Evolutionary conservation across 2,888 invertebrate species (phyloP).

Genomic region (Pammene aurita): DNA sequence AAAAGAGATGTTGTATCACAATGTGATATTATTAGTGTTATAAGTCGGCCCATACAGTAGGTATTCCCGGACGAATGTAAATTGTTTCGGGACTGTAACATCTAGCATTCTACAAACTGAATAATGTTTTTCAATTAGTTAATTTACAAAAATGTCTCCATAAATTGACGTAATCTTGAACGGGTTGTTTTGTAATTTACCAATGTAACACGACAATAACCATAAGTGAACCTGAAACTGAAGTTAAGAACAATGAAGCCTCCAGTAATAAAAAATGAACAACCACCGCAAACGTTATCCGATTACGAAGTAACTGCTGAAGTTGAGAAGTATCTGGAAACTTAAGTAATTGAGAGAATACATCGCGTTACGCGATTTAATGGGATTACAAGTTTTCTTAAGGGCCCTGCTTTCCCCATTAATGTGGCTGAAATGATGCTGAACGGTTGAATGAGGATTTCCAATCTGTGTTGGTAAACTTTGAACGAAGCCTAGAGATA

Average conservation of each 20-base stretch:
- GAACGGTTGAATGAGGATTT: constrained; percentile 16
- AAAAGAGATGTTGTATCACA: too few relatives aligned
- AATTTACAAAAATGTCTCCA: too few relatives aligned
- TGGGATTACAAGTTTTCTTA: constrained; percentile 38
- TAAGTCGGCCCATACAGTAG: too few relatives aligned
- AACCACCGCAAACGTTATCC: constrained; percentile 15
- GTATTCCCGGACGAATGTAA: too few relatives aligned
- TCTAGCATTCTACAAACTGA: too few relatives aligned
- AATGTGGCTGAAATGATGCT: constrained; percentile 31
- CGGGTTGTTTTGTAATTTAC: too few relatives aligned
- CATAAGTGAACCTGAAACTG: background rate
- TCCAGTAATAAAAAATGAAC: background rate
- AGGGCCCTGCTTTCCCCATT: constrained; percentile 31
- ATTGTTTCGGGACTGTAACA: too few relatives aligned
- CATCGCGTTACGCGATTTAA: constrained; percentile 33
- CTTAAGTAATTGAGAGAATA: constrained; percentile 40
- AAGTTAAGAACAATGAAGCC: background rate
- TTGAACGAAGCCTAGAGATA: background rate
- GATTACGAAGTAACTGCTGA: constrained; percentile 32
- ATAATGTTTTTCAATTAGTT: too few relatives aligned
- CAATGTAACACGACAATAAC: background rate
- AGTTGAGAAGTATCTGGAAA: constrained; percentile 34
- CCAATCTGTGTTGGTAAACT: constrained; percentile 20
- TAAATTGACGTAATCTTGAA: too few relatives aligned
- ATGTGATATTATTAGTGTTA: too few relatives aligned